Evolutionary conservation across 2,888 invertebrate genomes (phyloP).

Genomic region (Punctoribates punctum): DNA sequence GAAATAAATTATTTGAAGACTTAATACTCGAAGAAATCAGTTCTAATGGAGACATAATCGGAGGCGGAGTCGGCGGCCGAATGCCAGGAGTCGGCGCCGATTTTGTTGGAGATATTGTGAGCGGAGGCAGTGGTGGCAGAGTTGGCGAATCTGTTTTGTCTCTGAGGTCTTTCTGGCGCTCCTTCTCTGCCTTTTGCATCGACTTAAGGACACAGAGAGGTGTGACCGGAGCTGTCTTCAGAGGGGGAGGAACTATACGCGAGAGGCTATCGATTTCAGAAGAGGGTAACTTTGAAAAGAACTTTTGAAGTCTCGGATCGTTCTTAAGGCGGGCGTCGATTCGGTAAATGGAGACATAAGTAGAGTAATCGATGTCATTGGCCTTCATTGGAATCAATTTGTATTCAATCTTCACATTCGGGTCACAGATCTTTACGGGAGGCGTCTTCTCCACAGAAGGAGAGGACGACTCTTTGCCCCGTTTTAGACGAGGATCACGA

Average conservation of each 20-base stretch:
- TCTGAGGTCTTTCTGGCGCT: neutral
- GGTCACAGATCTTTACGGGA: slow-evolving; percentile 27
- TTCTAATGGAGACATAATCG: slow-evolving; percentile 20
- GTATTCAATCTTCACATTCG: slow-evolving; percentile 44
- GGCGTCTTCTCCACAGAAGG: neutral
- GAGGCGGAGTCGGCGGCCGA: neutral
- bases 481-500: slow-evolving; percentile 41
- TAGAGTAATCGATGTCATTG: slow-evolving; percentile 45
- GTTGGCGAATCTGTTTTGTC: neutral
- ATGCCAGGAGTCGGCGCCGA: neutral
- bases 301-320: slow-evolving; percentile 53
- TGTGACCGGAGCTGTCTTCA: slow-evolving; percentile 21
- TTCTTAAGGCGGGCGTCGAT: slow-evolving; percentile 51
- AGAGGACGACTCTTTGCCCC: slow-evolving; percentile 26
- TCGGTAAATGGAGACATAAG: slow-evolving; percentile 44
- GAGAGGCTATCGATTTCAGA: neutral
- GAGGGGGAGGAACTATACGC: slow-evolving; percentile 3
- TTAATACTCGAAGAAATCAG: slow-evolving; percentile 1
- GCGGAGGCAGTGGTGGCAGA: slow-evolving; percentile 5
- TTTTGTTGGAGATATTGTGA: neutral
- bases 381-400: slow-evolving; percentile 41
- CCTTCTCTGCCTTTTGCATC: neutral
- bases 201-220: neutral
- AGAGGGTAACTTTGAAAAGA: neutral
- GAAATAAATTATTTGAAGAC: too few species aligned